A percentile compares a stretch with the other conserved stretches of the same genome.
These are phyloP conservation scores for Entomobrya multifasciata DNA, from an alignment of 2,888 invertebrate genomes.

Conservation along the genomic window DNA sequence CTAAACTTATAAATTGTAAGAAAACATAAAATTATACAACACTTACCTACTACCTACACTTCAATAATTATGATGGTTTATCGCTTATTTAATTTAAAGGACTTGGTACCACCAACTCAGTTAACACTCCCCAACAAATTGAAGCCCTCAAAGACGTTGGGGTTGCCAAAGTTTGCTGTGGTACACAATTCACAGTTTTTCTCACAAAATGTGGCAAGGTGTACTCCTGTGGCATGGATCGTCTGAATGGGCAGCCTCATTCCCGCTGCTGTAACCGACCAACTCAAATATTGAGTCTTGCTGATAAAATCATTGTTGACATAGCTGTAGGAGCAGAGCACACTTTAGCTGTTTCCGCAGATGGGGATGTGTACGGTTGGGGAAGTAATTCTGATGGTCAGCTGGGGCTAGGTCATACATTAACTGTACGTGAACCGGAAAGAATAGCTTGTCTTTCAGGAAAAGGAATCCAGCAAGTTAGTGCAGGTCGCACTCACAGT, in stretches of 20 bases:
- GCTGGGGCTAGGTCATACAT: constrained; percentile 84
- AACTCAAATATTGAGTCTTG: constrained; percentile 83
- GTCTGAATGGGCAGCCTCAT: constrained; percentile 84
- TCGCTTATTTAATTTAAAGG: not conserved
- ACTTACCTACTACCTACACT: too few species aligned
- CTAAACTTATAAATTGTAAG: too few species aligned
- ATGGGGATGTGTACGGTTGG: constrained; percentile 76
- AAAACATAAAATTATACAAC: too few species aligned
- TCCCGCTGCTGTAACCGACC: constrained; percentile 83
- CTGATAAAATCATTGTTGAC: constrained; percentile 83
- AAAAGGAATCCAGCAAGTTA: constrained; percentile 84
- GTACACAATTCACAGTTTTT: constrained; percentile 85
- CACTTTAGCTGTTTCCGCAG: constrained; percentile 83
- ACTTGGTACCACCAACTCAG: constrained; percentile 69
- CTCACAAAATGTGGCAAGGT: constrained; percentile 84
- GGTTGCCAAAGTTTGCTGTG: constrained; percentile 85
- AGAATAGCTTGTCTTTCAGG: constrained; percentile 83
- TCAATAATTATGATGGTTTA: too few species aligned
- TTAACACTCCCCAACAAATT: constrained; percentile 81
- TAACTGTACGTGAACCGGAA: constrained; percentile 84
- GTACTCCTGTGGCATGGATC: constrained; percentile 85
- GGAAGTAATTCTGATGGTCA: constrained; percentile 86
- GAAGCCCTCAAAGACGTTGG: constrained; percentile 83
- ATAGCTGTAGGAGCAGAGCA: constrained; percentile 86
- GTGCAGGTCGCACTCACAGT: constrained; percentile 85